Percentiles rank a stretch among this genome's conserved stretches.
Evolutionary conservation across 2,113 vertebrate genomes (phyloP).

Genomic region (Leuciscus idus): DNA sequence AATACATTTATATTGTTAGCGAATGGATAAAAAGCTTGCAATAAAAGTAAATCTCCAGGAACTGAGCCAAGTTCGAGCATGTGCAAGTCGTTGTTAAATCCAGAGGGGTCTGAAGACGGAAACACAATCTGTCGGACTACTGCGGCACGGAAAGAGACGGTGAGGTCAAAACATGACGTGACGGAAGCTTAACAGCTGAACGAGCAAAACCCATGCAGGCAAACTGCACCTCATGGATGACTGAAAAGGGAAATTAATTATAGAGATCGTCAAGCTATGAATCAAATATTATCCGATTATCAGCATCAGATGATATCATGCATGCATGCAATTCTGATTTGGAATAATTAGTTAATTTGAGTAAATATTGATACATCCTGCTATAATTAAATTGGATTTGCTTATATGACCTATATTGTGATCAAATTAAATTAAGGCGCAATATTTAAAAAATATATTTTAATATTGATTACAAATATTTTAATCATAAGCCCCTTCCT

Average conservation of each 20-base stretch:
- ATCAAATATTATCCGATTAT: conserved; percentile 9
- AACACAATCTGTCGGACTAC: conserved; percentile 19
- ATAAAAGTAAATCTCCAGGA: conserved; percentile 41
- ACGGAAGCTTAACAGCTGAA: conserved; percentile 1
- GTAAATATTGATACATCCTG: neutral
- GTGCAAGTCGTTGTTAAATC: conserved; percentile 25
- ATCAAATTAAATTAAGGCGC: neutral
- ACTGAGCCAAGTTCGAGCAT: conserved; percentile 15
- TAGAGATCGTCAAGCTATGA: neutral
- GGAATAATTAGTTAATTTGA: neutral
- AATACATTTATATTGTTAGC: conserved; percentile 24
- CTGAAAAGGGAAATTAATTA: neutral
- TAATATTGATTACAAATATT: too few relatives aligned
- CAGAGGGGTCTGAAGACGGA: conserved; percentile 26
- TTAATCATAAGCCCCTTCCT: neutral
- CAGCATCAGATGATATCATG: neutral
- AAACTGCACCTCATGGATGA: neutral
- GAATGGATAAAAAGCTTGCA: conserved; percentile 12
- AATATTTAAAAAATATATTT: neutral
- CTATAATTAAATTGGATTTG: neutral
- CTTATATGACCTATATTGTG: neutral
- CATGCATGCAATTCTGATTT: neutral
- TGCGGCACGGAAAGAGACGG: neutral
- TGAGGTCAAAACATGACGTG: neutral
- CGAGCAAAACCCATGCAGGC: neutral